These are phyloP conservation scores for Bombus fervidus DNA, from an alignment of 1,140 invertebrate genomes.

Conservation along the genomic window DNA sequence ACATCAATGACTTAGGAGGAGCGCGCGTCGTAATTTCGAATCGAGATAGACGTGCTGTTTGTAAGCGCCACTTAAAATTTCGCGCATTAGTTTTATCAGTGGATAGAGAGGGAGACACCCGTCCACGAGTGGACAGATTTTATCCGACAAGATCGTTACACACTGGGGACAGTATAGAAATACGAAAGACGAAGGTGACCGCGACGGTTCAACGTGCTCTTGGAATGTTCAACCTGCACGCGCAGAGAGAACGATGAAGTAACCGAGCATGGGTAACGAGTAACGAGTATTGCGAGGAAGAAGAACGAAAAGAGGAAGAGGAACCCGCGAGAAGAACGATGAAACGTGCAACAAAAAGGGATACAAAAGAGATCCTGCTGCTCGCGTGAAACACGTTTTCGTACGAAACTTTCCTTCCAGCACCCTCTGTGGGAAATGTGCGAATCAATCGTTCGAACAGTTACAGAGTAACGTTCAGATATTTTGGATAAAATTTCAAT, in stretches of 20 bases:
- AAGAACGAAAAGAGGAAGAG: conserved; percentile 11
- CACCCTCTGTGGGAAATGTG: background rate
- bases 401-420: background rate
- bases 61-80: background rate
- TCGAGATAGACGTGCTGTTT: too few species aligned
- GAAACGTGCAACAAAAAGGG: conserved; percentile 32
- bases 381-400: conserved; percentile 7
- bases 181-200: conserved; percentile 57
- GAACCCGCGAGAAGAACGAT: conserved; percentile 19
- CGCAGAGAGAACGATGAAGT: conserved; percentile 60
- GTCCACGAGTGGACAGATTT: background rate
- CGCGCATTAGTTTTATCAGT: background rate
- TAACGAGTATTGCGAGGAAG: background rate
- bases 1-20: background rate
- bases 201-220: conserved; percentile 76
- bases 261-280: conserved; percentile 50
- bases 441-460: background rate
- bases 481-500: too few species aligned
- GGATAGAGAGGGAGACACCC: background rate
- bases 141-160: background rate
- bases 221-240: conserved; percentile 69
- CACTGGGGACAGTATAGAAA: background rate
- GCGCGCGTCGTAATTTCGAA: background rate
- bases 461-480: background rate
- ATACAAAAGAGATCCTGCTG: background rate